Percentiles rank a stretch among this genome's conserved stretches.
These are phyloP conservation scores for Suricata suricatta DNA, from an alignment of 2,113 vertebrate species.

Conservation along the genomic window DNA sequence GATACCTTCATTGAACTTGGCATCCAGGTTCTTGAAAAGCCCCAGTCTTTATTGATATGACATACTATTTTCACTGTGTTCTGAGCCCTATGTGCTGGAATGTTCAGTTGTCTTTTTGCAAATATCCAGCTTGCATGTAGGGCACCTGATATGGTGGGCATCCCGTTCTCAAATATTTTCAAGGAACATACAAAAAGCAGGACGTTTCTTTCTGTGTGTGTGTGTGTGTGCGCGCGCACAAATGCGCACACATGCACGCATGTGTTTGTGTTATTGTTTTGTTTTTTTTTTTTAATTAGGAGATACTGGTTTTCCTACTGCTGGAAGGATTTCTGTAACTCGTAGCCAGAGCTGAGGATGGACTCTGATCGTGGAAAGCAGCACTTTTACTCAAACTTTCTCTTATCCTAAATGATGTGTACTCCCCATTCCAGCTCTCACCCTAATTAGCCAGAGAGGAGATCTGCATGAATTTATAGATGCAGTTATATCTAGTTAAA, in stretches of 20 bases:
- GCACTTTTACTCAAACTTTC: background rate
- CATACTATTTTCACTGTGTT: background rate
- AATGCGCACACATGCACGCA: background rate
- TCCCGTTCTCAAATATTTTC: background rate
- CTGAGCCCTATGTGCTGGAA: background rate
- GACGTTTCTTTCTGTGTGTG: background rate
- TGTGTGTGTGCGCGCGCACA: too few relatives aligned
- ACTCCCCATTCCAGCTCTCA: background rate
- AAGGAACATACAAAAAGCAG: background rate
- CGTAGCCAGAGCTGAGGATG: background rate
- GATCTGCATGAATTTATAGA: background rate
- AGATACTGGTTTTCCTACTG: background rate
- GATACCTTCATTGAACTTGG: background rate
- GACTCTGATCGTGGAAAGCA: background rate
- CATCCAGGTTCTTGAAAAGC: background rate
- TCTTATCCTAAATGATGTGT: background rate
- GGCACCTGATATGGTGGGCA: background rate
- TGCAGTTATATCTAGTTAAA: background rate
- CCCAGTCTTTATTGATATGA: background rate
- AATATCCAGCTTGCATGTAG: background rate
- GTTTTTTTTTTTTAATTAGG: background rate
- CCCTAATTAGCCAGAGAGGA: background rate
- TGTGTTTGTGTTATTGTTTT: background rate
- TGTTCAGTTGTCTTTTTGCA: background rate
- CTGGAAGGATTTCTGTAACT: background rate